These are phyloP conservation scores for Neodiprion virginianus DNA, from an alignment of 1,140 invertebrate species.

Conservation along the genomic window DNA sequence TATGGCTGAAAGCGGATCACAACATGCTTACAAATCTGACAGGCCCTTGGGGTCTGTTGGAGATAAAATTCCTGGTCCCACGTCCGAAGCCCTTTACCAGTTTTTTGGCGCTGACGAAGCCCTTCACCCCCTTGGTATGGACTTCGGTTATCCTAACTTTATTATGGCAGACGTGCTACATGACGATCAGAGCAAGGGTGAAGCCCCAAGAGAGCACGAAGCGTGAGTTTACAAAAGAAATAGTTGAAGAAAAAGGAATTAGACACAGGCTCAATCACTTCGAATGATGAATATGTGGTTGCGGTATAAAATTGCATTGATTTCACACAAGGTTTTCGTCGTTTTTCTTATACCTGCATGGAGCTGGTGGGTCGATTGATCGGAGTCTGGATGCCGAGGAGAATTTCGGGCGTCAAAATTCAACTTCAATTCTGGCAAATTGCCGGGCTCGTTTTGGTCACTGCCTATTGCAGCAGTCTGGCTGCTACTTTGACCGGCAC, in stretches of 20 bases:
- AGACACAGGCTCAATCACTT: not conserved
- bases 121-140: constrained; percentile 44
- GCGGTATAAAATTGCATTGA: not conserved
- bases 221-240: constrained; percentile 34
- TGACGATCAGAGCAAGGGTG: constrained; percentile 35
- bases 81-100: constrained; percentile 42
- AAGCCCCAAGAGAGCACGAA: constrained; percentile 36
- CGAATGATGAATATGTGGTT: not conserved
- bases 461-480: constrained; percentile 51
- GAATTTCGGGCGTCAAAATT: constrained; percentile 30
- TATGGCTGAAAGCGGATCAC: constrained; percentile 41
- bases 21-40: constrained; percentile 36
- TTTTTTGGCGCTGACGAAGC: constrained; percentile 49
- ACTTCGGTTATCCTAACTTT: constrained; percentile 30
- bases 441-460: constrained; percentile 45
- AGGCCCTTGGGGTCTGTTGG: constrained; percentile 41
- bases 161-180: constrained; percentile 31
- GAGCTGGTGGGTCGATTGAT: constrained; percentile 47
- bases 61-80: constrained; percentile 47
- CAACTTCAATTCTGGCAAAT: constrained; percentile 51
- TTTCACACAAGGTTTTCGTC: constrained; percentile 38
- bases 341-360: constrained; percentile 37
- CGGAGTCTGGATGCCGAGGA: constrained; percentile 40
- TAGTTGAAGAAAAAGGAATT: not conserved
- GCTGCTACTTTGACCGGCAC: constrained; percentile 46